A percentile compares a stretch with the other conserved stretches of the same genome.
phyloP scores from a whole-genome alignment of 1,140 invertebrate genomes.

The Drosophila nebulosa region DNA sequence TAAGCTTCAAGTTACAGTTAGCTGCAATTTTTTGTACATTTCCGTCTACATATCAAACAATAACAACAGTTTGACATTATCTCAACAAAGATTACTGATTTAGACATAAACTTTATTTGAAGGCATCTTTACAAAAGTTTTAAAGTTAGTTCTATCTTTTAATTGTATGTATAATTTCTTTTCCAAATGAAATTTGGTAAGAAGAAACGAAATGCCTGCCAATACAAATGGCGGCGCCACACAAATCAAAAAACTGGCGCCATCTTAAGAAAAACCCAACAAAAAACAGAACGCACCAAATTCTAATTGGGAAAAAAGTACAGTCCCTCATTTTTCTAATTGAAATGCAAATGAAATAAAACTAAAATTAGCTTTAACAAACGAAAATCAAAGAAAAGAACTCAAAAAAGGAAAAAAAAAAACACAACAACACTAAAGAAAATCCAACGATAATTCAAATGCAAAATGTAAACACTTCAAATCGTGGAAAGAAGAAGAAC shows the following conservation, averaged over 20 bases:
- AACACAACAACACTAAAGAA: constrained; percentile 22
- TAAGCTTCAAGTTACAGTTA: not conserved
- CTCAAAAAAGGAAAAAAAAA: not conserved
- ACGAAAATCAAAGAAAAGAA: constrained; percentile 59
- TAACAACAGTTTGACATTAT: not conserved
- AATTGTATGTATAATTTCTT: not conserved
- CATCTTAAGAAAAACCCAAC: constrained; percentile 19
- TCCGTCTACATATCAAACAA: not conserved
- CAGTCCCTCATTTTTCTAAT: constrained; percentile 58
- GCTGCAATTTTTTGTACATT: not conserved
- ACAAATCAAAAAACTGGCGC: constrained; percentile 31
- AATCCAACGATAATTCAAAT: constrained; percentile 70
- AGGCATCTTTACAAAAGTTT: not conserved
- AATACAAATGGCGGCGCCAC: constrained; percentile 17
- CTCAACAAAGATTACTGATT: not conserved
- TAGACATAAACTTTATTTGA: too few species aligned
- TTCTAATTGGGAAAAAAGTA: constrained; percentile 48
- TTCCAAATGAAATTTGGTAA: not conserved
- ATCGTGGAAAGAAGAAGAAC: constrained; percentile 22
- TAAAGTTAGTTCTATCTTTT: not conserved
- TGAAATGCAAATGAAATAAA: constrained; percentile 68
- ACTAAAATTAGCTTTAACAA: constrained; percentile 74
- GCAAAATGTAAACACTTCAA: constrained; percentile 76
- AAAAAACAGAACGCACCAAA: constrained; percentile 21
- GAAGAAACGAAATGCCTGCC: not conserved